Evolutionary conservation across 2,888 invertebrate species (phyloP).

Genomic region (Sinohyriopsis cumingii): DNA sequence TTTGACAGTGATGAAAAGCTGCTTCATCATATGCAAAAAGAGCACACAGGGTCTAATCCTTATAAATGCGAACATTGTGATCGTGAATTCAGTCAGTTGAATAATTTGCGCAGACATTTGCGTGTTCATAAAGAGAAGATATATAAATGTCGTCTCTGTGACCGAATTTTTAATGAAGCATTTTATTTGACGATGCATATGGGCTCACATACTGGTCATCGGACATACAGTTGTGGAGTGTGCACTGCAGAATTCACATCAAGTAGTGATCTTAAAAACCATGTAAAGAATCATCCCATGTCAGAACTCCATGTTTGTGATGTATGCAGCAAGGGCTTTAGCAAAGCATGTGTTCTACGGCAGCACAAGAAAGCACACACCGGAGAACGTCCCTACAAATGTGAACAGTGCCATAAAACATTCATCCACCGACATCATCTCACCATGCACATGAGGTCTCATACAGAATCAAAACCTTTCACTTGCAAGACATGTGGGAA

Average conservation of each 20-base stretch:
- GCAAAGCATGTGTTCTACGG: slow-evolving; percentile 46
- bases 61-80: slow-evolving; percentile 48
- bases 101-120: slow-evolving; percentile 39
- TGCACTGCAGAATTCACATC: slow-evolving; percentile 37
- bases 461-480: slow-evolving; percentile 29
- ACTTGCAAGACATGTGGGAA: slow-evolving; percentile 34
- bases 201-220: slow-evolving; percentile 46
- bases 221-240: slow-evolving; percentile 47
- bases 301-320: slow-evolving; percentile 43
- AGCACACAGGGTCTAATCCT: slow-evolving; percentile 41
- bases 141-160: slow-evolving; percentile 44
- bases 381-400: slow-evolving; percentile 41
- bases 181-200: slow-evolving; percentile 49
- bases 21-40: slow-evolving; percentile 35
- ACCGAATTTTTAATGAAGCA: slow-evolving; percentile 42
- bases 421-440: slow-evolving; percentile 50
- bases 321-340: slow-evolving; percentile 44
- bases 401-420: slow-evolving; percentile 39
- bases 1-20: slow-evolving; percentile 30
- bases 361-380: slow-evolving; percentile 48
- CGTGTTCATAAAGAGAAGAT: slow-evolving; percentile 40
- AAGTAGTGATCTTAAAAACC: slow-evolving; percentile 41
- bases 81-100: slow-evolving; percentile 42
- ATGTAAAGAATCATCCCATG: slow-evolving; percentile 45
- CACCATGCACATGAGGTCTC: slow-evolving; percentile 43